These are phyloP conservation scores for Mus spretus DNA, from an alignment of 2,797 vertebrate species.

Conservation along the genomic window DNA sequence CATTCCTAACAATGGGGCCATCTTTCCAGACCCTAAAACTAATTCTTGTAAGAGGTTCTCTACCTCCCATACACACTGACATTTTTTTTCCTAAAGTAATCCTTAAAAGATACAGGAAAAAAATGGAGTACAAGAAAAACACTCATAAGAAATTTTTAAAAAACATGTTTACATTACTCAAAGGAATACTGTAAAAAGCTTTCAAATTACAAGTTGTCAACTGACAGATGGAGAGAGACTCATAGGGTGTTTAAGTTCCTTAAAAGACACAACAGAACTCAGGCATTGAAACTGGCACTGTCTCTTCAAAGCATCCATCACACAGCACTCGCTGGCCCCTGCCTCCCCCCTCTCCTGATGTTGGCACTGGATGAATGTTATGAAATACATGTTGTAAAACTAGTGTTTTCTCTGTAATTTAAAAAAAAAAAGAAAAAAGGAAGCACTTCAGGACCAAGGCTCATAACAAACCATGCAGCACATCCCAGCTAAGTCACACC, in stretches of 20 bases:
- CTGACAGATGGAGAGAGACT: constrained; percentile 55
- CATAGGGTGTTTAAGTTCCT: constrained; percentile 33
- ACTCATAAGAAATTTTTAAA: constrained; percentile 44
- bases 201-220: constrained; percentile 64
- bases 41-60: not conserved
- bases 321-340: rapidly evolving
- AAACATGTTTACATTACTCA: constrained; percentile 48
- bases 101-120: constrained; percentile 33
- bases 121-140: not conserved
- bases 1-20: not conserved
- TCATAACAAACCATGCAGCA: not conserved
- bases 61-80: constrained; percentile 11
- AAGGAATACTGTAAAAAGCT: constrained; percentile 52
- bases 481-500: not conserved
- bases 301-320: not conserved
- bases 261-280: constrained; percentile 32
- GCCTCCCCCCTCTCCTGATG: not conserved
- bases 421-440: constrained; percentile 27
- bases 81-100: constrained; percentile 9
- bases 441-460: not conserved
- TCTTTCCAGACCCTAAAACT: not conserved
- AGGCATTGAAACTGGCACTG: not conserved
- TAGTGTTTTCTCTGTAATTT: constrained; percentile 2
- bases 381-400: constrained; percentile 10
- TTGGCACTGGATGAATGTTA: not conserved